Evolutionary conservation across 1,140 invertebrate genomes (phyloP).

Genomic region (Diorhabda carinulata): DNA sequence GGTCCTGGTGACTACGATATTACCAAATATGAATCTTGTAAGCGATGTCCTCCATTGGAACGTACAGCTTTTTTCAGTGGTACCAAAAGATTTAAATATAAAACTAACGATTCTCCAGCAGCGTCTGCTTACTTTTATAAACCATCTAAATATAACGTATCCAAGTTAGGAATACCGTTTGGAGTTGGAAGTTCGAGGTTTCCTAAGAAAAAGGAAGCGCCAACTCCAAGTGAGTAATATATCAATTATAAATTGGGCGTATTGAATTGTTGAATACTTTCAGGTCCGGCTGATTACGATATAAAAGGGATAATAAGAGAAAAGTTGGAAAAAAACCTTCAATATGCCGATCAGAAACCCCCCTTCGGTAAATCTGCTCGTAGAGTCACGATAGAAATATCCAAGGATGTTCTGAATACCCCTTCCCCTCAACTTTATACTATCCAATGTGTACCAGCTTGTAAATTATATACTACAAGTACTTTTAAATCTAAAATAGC

Average conservation of each 20-base stretch:
- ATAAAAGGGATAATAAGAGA: conserved; percentile 20
- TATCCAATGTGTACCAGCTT: neutral
- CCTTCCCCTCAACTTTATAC: conserved; percentile 5
- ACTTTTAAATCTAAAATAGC: conserved; percentile 22
- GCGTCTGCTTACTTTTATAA: conserved; percentile 11
- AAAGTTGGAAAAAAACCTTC: conserved; percentile 16
- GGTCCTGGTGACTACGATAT: conserved; percentile 22
- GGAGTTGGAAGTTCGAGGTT: conserved; percentile 12
- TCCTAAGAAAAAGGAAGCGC: conserved; percentile 4
- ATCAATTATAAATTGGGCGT: neutral
- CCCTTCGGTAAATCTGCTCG: conserved; percentile 20
- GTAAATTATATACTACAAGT: conserved; percentile 5
- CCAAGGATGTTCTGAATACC: neutral
- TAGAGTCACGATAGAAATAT: conserved; percentile 6
- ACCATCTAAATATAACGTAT: neutral
- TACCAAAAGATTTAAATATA: conserved; percentile 12
- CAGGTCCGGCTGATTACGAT: conserved; percentile 23
- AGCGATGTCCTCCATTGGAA: conserved; percentile 13
- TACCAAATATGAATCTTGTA: neutral
- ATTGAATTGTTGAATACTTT: neutral
- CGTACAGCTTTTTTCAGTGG: conserved; percentile 20
- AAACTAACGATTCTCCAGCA: neutral
- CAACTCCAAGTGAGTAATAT: conserved; percentile 8
- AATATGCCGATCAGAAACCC: conserved; percentile 11
- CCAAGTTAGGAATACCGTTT: conserved; percentile 6